Evolutionary conservation across 2,797 vertebrate species (phyloP), one percentile per base, ranked within the genome.

Genomic region (Acrocephalus scirpaceus): DNA sequence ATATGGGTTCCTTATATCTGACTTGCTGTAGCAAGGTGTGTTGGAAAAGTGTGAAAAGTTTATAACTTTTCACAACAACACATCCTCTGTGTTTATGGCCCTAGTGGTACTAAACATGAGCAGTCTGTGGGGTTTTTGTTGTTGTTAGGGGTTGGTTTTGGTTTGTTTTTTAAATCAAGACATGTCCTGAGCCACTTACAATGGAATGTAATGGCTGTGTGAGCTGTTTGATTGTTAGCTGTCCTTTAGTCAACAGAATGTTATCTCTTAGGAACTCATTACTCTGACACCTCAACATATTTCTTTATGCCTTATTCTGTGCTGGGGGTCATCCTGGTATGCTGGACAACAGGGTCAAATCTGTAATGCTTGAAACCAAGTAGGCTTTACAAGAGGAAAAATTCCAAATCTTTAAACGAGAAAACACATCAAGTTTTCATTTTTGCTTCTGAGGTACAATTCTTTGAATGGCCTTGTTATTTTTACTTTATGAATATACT

Each of bases 51-150:
- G 3, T 50, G 12, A 9, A 1, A 77, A 64, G 51, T 26, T 75
- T 13, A 0, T 44, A 20, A 15, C 10, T n/a, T n/a, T n/a, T n/a
- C n/a, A 9, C 32, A 21, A 40, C 53, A 34, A 45, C n/a, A 23
- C 7, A 20, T 29, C 4, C 30, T 66, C 32, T 57, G n/a, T 1
- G 1, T 60, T 75, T 2, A 0, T 70, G 34, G 47, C 34, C 26
- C 1, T 18, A 54, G 27, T 22, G 50, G 42, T 56, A 77, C 15
- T 65, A 71, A 8, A 4, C 0, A 0, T 7, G 40, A 81, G 15
- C 25, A 21, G 3, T 48, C 57, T 15, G 13, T 47, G 38, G 23
- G 2, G 16, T 4, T 64, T 84, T 75, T 34, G 13, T 47, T 66
- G 23, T 56, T 34, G 1, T 18, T 53, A 30, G 30, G 29, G 3